Evolutionary conservation across 2,113 vertebrate species (phyloP).

Genomic region (Alces alces): DNA sequence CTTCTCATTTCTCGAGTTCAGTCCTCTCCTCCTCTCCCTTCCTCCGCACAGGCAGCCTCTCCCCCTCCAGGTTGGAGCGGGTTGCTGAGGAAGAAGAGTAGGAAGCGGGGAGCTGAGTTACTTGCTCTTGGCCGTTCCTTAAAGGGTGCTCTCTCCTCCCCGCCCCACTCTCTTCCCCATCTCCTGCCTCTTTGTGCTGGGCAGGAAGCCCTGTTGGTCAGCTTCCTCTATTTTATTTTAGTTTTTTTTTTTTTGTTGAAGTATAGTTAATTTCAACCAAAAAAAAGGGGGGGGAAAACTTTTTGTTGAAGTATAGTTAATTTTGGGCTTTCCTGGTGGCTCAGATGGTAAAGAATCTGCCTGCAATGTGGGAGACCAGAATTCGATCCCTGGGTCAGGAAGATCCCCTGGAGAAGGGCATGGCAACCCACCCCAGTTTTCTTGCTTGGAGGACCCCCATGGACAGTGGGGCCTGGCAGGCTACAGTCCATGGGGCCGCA

Average conservation of each 20-base stretch:
- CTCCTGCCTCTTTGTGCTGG: not conserved
- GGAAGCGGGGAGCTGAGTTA: not conserved
- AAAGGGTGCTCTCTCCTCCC: not conserved
- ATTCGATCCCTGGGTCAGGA: not conserved
- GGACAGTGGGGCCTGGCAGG: not conserved
- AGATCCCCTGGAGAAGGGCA: not conserved
- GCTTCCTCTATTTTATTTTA: not conserved
- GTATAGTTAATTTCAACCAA: not conserved
- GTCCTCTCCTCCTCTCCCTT: not conserved
- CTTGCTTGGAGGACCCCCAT: not conserved
- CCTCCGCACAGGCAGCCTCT: not conserved
- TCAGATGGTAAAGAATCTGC: not conserved
- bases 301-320: not conserved
- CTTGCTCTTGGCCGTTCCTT: not conserved
- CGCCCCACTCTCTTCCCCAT: not conserved
- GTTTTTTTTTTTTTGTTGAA: not conserved
- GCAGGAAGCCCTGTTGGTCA: not conserved
- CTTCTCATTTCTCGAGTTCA: not conserved
- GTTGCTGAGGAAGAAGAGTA: not conserved
- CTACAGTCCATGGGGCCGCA: not conserved
- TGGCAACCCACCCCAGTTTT: not conserved
- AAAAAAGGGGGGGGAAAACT: not conserved
- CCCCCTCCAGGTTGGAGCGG: not conserved
- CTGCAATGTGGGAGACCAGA: not conserved
- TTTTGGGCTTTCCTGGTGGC: not conserved